A percentile compares a stretch with the other conserved stretches of the same genome.
These are phyloP conservation scores for Notodromas monacha DNA, from an alignment of 2,888 invertebrate species.

Conservation along the genomic window DNA sequence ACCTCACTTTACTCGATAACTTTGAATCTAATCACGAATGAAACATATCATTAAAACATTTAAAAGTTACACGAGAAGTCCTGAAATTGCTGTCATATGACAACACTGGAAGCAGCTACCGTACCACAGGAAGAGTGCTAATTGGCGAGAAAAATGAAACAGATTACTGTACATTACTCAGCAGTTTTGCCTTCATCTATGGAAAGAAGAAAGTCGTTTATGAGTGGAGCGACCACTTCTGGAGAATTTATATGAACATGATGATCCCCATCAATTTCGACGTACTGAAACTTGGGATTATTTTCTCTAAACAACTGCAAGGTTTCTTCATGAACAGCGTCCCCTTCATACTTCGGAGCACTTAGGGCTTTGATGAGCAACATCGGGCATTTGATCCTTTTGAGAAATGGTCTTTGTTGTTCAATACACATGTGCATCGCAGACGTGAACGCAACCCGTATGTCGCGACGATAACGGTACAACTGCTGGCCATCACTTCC, in stretches of 20 bases:
- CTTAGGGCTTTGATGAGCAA: not conserved
- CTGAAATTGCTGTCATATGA: too few species aligned
- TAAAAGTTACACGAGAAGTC: too few species aligned
- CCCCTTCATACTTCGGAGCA: not conserved
- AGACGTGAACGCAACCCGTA: slow-evolving; percentile 1
- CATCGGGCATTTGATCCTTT: not conserved
- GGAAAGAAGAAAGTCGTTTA: too few species aligned
- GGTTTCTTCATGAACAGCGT: slow-evolving; percentile 1
- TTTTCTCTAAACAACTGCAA: slow-evolving; percentile 10
- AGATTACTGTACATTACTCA: too few species aligned
- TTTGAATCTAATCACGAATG: too few species aligned
- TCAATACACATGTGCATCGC: not conserved
- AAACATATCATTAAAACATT: too few species aligned
- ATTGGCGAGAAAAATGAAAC: too few species aligned
- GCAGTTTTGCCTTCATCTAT: too few species aligned
- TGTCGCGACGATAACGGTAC: slow-evolving; percentile 2
- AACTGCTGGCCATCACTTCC: too few species aligned
- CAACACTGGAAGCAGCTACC: too few species aligned
- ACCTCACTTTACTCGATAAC: too few species aligned
- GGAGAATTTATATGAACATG: slow-evolving; percentile 12
- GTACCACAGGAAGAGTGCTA: too few species aligned
- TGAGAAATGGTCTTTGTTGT: not conserved
- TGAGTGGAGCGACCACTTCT: slow-evolving; percentile 7
- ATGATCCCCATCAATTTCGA: slow-evolving; percentile 11
- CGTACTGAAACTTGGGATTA: slow-evolving; percentile 10